phyloP scores from a whole-genome alignment of 2,888 invertebrate species.

The Lasioglossum villosulum region DNA sequence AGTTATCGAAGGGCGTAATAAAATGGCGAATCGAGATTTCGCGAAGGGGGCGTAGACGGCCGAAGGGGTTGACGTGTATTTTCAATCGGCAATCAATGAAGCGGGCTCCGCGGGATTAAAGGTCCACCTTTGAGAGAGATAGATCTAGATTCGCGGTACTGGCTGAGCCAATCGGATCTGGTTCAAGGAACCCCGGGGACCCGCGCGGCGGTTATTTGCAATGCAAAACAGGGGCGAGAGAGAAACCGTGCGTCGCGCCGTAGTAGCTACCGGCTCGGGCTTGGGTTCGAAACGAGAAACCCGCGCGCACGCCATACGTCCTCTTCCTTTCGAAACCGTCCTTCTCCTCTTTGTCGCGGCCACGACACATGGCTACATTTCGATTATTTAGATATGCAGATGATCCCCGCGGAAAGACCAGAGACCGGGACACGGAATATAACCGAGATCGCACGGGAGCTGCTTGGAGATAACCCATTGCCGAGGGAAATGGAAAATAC shows the following conservation, averaged over 20 bases:
- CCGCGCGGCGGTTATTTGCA: conserved; percentile 78
- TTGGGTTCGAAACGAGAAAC: conserved; percentile 41
- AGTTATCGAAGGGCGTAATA: not conserved
- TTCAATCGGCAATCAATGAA: conserved; percentile 84
- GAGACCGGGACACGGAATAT: conserved; percentile 48
- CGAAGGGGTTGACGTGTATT: conserved; percentile 67
- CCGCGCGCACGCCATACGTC: conserved; percentile 76
- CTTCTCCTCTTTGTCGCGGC: conserved; percentile 71
- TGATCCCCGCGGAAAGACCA: conserved; percentile 75
- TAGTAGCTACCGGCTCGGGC: conserved; percentile 66
- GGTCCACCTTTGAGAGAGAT: conserved; percentile 80
- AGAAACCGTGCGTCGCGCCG: conserved; percentile 58
- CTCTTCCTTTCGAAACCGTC: conserved; percentile 69
- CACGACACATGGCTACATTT: conserved; percentile 81
- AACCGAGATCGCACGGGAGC: conserved; percentile 35
- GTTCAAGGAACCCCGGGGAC: conserved; percentile 83
- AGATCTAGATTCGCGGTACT: conserved; percentile 84
- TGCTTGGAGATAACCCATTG: not conserved
- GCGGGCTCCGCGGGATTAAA: conserved; percentile 79
- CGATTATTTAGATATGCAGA: conserved; percentile 85
- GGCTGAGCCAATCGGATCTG: conserved; percentile 84
- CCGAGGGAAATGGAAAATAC: conserved; percentile 42
- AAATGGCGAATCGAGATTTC: conserved; percentile 31
- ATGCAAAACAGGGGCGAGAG: conserved; percentile 80
- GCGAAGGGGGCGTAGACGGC: conserved; percentile 7